Base-by-base conservation (phyloP, 2,113 vertebrate species). In the Tylochromis polylepis region DNA sequence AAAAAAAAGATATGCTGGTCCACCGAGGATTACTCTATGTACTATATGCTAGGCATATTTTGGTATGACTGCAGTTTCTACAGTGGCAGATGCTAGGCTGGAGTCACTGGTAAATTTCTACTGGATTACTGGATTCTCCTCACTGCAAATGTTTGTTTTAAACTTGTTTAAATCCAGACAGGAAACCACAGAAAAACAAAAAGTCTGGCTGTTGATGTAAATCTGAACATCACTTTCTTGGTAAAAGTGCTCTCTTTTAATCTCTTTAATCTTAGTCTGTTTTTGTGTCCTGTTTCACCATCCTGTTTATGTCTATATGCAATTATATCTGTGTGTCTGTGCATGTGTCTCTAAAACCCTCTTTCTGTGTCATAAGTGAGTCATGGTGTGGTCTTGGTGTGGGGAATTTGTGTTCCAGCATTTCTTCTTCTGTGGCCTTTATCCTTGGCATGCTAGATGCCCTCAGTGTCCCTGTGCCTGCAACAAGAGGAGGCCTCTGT, bases 261-360 rank as follows among this genome's bases (percentile, higher is more conserved):
- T 93, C 84, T 91, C 38, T 75, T 77, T 77, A 34, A 77, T 77
- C 77, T 78, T 41, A 1, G 34, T 57, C 55, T 92, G 81, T 87
- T 87, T 89, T 57, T 86, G 79, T 87, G 62, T 55, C 83, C 55
- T 20, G 14, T 79, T 86, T 88, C 24, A 24, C 80, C 84, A 72
- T 90, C 82, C 83, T 95, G 93, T 93, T 94, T 94, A 90, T 86
- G 86, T 82, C 70, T 88, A 84, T 36, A 49, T 89, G 75, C 87
- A 91, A 91, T 92, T 90, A 87, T 85, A 79, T 70, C 60, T 78
- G 60, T 85, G 79, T 85, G 80, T 89, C 24, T 87, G 43, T 75
- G 75, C 84, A 57, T 70, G 89, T 83, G 83, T 75, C 58, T 85
- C 67, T 90, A 88, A 93, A 85, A 79, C 83, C 41, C 31, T 88